Evolutionary conservation across 92 coral and sea anemone species (phyloP), one percentile per base, ranked within the genome.

Genomic region (Metridium senile): DNA sequence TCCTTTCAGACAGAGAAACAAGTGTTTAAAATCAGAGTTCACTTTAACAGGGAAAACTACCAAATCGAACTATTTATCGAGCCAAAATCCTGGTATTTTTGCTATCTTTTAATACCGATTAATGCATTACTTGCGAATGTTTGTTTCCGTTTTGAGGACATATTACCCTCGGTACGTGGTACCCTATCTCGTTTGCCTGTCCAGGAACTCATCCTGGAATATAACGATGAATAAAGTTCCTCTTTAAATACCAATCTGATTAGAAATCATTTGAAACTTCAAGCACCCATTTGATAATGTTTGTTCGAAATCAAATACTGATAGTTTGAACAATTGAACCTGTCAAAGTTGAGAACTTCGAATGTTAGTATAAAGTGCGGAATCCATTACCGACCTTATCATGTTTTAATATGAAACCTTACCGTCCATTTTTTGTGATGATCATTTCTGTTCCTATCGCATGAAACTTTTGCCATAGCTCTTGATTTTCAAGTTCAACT

Each of bases 391-490:
- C 49, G 56, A 73, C 67, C 22, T 58, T 53, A 21, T 0, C 11
- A 25, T 71, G 27, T 1, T 51, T 28, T 7, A 29, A 71, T 25
- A 2, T 30, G 22, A 8, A 1, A 23, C 29, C 97, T 80, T 83
- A 92, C 97, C 97, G 97, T 70, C 97, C 97, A 32, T 93, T 92
- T 77, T 92, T 92, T 16, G 97, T 92, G 22, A 92, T 92, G 39
- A 92, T 92, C 97, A 92, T 92, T 65, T 92, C 97, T 34, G 97
- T 92, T 34, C 93, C 97, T 29, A 92, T 92, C 35, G 78, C 89
- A 67, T 92, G 93, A 53, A 92, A 92, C 80, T 92, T 92, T 61
- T 92, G 88, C 97, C 97, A 92, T 21, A 92, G 97, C 16, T 92
- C 97, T 67, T 80, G 81, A 76, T 92, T 92, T 67, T 92, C 97